Evolutionary conservation across 2,797 vertebrate genomes (phyloP).

Genomic region (Heliangelus exortis): DNA sequence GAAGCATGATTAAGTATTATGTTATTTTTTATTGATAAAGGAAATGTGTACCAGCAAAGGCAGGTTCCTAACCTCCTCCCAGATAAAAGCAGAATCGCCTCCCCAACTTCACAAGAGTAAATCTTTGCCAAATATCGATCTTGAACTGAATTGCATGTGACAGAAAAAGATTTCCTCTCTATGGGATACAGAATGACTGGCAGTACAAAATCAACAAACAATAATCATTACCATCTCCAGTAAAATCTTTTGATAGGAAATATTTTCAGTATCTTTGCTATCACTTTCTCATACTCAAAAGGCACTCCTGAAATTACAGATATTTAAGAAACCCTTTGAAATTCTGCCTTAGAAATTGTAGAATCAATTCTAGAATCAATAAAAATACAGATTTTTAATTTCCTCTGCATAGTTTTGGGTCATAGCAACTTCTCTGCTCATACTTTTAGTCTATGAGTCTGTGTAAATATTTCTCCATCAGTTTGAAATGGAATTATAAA

Average conservation of each 20-base stretch:
- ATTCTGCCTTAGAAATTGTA: not conserved
- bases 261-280: not conserved
- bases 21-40: not conserved
- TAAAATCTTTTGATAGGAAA: not conserved
- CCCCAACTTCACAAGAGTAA: not conserved
- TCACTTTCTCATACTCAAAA: not conserved
- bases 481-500: not conserved
- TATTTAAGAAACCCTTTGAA: not conserved
- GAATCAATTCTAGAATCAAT: not conserved
- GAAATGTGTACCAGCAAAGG: not conserved
- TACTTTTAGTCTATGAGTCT: not conserved
- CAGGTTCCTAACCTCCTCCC: not conserved
- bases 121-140: not conserved
- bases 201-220: not conserved
- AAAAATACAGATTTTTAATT: not conserved
- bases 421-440: not conserved
- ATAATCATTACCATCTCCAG: not conserved
- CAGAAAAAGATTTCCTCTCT: not conserved
- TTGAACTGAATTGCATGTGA: accelerated
- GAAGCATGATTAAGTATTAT: not conserved
- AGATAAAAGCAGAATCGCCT: not conserved
- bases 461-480: not conserved
- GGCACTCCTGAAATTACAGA: not conserved
- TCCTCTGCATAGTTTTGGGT: not conserved
- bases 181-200: not conserved